Conservation (phyloP, 2,888 invertebrate species). For the Drosophila differens region DNA sequence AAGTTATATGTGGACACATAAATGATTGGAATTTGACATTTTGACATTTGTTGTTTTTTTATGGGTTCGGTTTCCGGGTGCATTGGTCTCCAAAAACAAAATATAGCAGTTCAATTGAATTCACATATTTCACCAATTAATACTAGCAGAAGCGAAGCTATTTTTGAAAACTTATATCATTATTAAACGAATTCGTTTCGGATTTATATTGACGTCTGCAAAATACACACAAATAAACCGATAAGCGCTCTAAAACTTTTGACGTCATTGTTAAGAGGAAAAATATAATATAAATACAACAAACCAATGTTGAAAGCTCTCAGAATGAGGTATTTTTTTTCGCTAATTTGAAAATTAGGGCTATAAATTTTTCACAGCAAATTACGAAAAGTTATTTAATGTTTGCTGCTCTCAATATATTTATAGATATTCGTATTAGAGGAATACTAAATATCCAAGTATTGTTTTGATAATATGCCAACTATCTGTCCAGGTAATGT, state of each 20-base stretch:
- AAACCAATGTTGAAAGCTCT: conserved; percentile 1
- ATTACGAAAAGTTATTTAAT: conserved; percentile 19
- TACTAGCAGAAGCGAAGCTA: conserved; percentile 38
- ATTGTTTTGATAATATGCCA: conserved; percentile 29
- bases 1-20: conserved; percentile 42
- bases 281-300: conserved; percentile 1
- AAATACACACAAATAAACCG: conserved; percentile 22
- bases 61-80: conserved; percentile 30
- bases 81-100: background rate
- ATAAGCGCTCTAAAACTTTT: conserved; percentile 42
- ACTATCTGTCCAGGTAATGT: conserved; percentile 34
- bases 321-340: conserved; percentile 3
- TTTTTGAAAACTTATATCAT: conserved; percentile 63
- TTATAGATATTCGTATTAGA: conserved; percentile 5
- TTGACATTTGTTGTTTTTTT: conserved; percentile 56
- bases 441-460: conserved; percentile 20
- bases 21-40: conserved; percentile 68
- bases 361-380: conserved; percentile 1
- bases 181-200: conserved; percentile 10
- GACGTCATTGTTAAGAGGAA: conserved; percentile 55
- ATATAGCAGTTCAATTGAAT: conserved; percentile 23
- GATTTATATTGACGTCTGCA: conserved; percentile 5
- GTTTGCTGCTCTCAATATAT: conserved; percentile 6
- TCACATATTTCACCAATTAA: conserved; percentile 18
- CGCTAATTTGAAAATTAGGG: conserved; percentile 29